These are phyloP conservation scores for Nylanderia fulva DNA, from an alignment of 1,140 invertebrate genomes.

Conservation along the genomic window DNA sequence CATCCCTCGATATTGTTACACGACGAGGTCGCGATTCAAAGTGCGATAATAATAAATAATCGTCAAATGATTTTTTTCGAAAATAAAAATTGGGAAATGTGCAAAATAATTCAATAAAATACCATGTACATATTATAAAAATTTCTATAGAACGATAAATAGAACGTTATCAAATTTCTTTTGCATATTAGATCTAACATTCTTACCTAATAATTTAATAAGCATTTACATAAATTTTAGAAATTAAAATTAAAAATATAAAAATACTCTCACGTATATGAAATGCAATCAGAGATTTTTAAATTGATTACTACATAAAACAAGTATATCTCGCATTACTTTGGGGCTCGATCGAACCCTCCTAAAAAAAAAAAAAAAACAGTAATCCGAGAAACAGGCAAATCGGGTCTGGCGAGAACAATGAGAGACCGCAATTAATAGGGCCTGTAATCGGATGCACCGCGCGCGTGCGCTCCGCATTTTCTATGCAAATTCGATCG, in stretches of 20 bases:
- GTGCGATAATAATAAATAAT: conserved; percentile 52
- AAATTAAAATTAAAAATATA: neutral
- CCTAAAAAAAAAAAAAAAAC: neutral
- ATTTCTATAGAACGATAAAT: neutral
- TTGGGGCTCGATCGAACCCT: neutral
- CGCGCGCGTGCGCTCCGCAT: conserved; percentile 64
- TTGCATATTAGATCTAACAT: neutral
- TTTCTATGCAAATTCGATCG: conserved; percentile 85
- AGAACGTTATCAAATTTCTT: neutral
- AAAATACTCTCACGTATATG: neutral
- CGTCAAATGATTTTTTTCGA: conserved; percentile 4
- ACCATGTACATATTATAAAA: neutral
- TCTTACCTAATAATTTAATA: neutral
- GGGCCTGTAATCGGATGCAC: conserved; percentile 80
- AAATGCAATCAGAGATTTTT: neutral
- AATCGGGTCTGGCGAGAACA: conserved; percentile 58
- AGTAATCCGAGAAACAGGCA: conserved; percentile 39
- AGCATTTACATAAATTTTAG: neutral
- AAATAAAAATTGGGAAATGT: neutral
- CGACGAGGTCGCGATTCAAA: conserved; percentile 21
- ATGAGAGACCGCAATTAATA: conserved; percentile 77
- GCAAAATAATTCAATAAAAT: neutral
- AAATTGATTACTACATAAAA: neutral
- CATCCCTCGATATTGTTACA: conserved; percentile 24
- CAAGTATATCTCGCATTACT: neutral